A percentile compares a stretch with the other conserved stretches of the same genome.
Conservation (phyloP, 2,113 vertebrate genomes). For the Sitta europaea region DNA sequence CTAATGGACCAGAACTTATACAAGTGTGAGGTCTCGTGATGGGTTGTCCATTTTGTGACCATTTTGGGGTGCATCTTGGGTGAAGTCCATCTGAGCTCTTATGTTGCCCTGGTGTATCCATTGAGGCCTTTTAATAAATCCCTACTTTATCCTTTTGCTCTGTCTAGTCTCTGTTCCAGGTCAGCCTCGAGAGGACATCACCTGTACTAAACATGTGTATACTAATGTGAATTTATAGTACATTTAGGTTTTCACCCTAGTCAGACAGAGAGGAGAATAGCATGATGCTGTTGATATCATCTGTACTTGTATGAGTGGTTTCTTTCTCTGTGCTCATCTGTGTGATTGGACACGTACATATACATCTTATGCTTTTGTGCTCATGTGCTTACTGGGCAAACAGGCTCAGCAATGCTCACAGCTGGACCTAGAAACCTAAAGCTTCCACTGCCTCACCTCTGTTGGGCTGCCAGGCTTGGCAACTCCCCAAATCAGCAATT, state of each 20-base stretch:
- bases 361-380: fast-evolving
- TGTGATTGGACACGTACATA: background rate
- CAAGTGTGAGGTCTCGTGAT: too few species aligned
- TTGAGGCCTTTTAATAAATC: too few species aligned
- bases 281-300: background rate
- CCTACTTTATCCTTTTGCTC: too few species aligned
- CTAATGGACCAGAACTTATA: too few species aligned
- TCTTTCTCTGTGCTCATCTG: background rate
- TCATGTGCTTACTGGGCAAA: background rate
- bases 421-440: background rate
- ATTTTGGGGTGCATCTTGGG: too few species aligned
- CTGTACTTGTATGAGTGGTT: fast-evolving
- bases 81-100: too few species aligned
- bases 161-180: too few species aligned
- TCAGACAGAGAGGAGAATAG: background rate
- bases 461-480: background rate
- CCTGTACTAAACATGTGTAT: background rate
- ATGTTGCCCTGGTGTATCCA: too few species aligned
- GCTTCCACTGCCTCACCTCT: background rate
- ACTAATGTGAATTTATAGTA: background rate
- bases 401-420: fast-evolving
- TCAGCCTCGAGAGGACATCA: too few species aligned
- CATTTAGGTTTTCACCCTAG: background rate
- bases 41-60: too few species aligned
- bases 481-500: background rate